These are phyloP conservation scores for Spheniscus humboldti DNA, from an alignment of 2,797 vertebrate species.

Conservation along the genomic window DNA sequence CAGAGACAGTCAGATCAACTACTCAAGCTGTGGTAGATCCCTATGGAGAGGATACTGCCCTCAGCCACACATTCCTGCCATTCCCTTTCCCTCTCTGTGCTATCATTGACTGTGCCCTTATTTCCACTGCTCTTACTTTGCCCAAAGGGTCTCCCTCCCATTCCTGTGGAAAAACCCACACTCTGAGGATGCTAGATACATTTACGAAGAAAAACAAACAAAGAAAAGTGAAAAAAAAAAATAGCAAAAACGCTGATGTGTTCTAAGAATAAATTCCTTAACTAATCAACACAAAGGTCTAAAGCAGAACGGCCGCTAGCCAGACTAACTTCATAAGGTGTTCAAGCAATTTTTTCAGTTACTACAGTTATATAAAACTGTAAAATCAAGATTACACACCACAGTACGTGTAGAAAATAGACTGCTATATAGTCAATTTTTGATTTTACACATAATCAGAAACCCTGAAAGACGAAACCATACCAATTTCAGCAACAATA, in stretches of 20 bases:
- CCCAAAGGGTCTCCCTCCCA: not conserved
- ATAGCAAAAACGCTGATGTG: not conserved
- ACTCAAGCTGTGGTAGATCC: not conserved
- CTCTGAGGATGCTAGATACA: not conserved
- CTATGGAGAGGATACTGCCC: not conserved
- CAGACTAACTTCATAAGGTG: not conserved
- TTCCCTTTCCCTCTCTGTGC: not conserved
- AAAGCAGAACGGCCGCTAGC: not conserved
- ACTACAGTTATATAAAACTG: not conserved
- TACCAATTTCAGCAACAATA: not conserved
- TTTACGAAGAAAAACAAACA: not conserved
- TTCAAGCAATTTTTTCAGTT: not conserved
- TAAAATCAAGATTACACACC: conserved; percentile 47
- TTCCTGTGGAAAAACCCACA: not conserved
- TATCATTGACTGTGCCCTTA: not conserved
- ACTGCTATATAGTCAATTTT: not conserved
- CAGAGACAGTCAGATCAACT: not conserved
- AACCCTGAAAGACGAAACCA: not conserved
- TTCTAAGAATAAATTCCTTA: not conserved
- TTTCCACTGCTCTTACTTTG: not conserved
- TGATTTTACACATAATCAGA: conserved; percentile 36
- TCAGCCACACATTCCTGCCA: not conserved
- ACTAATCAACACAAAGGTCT: not conserved
- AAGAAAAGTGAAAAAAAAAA: not conserved
- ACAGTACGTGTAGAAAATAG: conserved; percentile 32